Conservation (phyloP, 2,113 vertebrate species). For the Lota lota region DNA sequence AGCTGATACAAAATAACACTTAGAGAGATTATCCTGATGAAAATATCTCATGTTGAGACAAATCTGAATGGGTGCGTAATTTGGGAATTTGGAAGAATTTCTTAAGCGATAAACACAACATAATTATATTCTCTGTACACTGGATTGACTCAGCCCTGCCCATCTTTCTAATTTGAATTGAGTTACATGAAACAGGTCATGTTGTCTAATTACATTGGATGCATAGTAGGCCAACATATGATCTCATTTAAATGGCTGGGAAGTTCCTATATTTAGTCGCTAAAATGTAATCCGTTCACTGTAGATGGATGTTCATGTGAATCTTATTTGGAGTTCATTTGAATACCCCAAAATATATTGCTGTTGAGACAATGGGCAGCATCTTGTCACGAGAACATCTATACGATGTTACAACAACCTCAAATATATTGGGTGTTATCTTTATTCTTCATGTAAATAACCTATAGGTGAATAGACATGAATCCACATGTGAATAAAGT, state of each 20-base stretch:
- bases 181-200: neutral
- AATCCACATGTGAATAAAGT: slow-evolving; percentile 73
- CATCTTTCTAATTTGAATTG: neutral
- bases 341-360: no score
- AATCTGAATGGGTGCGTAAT: no score
- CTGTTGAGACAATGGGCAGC: no score
- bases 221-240: neutral
- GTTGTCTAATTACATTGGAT: neutral
- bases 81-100: no score
- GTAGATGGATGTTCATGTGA: neutral
- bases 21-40: no score
- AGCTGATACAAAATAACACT: no score
- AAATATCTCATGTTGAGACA: no score
- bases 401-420: no score
- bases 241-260: neutral
- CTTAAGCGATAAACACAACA: no score
- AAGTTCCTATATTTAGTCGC: slow-evolving; percentile 28
- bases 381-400: neutral
- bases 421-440: no score
- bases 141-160: neutral
- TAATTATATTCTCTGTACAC: no score
- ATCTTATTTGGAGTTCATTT: no score
- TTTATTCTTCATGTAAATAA: neutral
- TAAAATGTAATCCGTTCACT: slow-evolving; percentile 8
- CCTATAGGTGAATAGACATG: neutral